These are phyloP conservation scores for Oxyura jamaicensis DNA, from an alignment of 2,113 vertebrate species.

Conservation along the genomic window DNA sequence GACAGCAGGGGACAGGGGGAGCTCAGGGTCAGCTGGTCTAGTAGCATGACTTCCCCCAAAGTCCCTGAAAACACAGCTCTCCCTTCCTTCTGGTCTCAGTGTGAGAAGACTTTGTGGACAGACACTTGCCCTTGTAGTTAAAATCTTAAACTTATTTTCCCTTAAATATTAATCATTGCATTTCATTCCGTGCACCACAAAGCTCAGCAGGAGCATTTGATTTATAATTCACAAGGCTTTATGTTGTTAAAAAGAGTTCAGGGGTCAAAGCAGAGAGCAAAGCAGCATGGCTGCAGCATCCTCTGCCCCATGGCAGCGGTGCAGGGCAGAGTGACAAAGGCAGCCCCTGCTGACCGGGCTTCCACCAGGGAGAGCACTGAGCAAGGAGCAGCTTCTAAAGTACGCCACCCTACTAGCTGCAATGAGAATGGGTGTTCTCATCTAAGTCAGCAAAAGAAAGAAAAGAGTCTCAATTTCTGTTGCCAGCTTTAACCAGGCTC, in stretches of 20 bases:
- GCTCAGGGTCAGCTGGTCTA: background rate
- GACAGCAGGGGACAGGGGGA: background rate
- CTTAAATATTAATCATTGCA: conserved; percentile 71
- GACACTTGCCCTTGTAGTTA: conserved; percentile 31
- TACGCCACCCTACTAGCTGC: background rate
- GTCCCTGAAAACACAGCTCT: background rate
- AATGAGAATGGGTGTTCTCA: background rate
- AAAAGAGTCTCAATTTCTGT: background rate
- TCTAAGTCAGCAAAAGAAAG: background rate
- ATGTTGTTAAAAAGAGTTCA: conserved; percentile 29
- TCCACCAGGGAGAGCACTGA: background rate
- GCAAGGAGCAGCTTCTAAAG: background rate
- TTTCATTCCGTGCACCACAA: conserved; percentile 64
- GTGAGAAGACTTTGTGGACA: background rate
- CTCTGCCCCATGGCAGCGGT: background rate
- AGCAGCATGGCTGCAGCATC: background rate
- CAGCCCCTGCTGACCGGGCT: background rate
- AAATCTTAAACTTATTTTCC: conserved; percentile 60
- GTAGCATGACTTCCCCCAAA: background rate
- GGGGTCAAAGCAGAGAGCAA: background rate
- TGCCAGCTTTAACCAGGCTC: background rate
- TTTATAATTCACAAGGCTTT: conserved; percentile 44
- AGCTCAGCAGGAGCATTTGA: conserved; percentile 39
- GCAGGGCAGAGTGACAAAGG: background rate
- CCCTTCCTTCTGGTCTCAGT: background rate